These are phyloP conservation scores for Perdix hodgsoniae DNA, from an alignment of 2,797 vertebrate species.

Conservation along the genomic window DNA sequence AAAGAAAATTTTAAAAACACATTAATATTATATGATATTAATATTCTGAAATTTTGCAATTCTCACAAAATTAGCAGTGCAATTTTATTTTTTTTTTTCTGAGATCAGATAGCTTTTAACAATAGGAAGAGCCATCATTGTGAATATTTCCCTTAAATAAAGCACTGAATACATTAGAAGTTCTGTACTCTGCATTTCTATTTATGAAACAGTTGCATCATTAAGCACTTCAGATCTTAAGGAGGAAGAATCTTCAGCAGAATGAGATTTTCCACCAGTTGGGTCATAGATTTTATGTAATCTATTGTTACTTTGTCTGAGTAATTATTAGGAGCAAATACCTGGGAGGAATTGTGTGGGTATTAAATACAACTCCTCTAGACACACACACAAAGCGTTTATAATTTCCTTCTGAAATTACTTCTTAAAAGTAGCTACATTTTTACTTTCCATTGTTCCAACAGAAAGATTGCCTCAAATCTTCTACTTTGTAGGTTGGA, in stretches of 20 bases:
- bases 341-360: not conserved
- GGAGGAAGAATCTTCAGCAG: not conserved
- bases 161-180: not conserved
- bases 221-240: constrained; percentile 10
- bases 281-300: not conserved
- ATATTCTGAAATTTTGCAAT: not conserved
- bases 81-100: not conserved
- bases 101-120: not conserved
- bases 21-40: not conserved
- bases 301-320: constrained; percentile 2
- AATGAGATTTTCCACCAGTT: not conserved
- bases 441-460: not conserved
- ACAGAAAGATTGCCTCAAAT: not conserved
- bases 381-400: not conserved
- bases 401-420: not conserved
- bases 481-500: not conserved
- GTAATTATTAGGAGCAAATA: not conserved
- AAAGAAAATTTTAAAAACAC: not conserved
- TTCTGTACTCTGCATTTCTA: constrained; percentile 9
- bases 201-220: not conserved
- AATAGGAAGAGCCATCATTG: not conserved
- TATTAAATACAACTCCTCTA: not conserved
- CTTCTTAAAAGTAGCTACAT: not conserved
- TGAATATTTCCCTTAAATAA: constrained; percentile 9
- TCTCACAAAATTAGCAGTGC: not conserved